These are phyloP conservation scores for Altica lythri DNA, from an alignment of 2,888 invertebrate species.

Conservation along the genomic window DNA sequence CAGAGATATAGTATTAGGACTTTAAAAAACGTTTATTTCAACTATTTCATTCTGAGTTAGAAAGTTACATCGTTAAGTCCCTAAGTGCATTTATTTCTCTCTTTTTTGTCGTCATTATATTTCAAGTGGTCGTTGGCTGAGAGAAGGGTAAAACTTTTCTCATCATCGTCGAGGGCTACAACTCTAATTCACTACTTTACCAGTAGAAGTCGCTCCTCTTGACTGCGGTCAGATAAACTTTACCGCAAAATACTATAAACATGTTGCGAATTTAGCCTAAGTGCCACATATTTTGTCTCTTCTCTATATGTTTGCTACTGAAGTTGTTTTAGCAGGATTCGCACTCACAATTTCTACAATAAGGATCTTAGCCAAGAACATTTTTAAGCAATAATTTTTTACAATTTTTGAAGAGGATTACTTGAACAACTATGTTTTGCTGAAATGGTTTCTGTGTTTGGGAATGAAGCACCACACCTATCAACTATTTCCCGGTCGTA, in stretches of 20 bases:
- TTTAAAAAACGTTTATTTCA: constrained; percentile 20
- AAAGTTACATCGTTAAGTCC: constrained; percentile 21
- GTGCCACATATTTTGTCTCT: constrained; percentile 13
- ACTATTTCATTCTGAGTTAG: constrained; percentile 5
- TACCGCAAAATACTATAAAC: constrained; percentile 24
- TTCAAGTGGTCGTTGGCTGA: constrained; percentile 25
- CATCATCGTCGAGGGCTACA: constrained; percentile 22
- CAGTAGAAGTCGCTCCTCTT: constrained; percentile 16
- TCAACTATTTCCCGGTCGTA: too few species aligned
- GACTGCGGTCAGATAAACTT: constrained; percentile 23
- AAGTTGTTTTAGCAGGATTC: constrained; percentile 2
- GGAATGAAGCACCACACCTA: too few species aligned
- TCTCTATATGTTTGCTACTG: background rate
- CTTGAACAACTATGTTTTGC: too few species aligned
- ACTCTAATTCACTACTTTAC: constrained; percentile 25
- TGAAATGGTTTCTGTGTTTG: too few species aligned
- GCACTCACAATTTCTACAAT: too few species aligned
- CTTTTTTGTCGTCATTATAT: constrained; percentile 25
- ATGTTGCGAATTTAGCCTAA: constrained; percentile 17
- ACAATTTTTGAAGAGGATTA: too few species aligned
- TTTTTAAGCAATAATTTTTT: too few species aligned
- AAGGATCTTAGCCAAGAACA: too few species aligned
- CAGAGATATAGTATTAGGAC: constrained; percentile 1
- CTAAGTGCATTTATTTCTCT: constrained; percentile 22
- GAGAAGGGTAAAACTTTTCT: constrained; percentile 26